Conservation (phyloP, 2,888 invertebrate genomes). For the Notocelia uddmanniana region DNA sequence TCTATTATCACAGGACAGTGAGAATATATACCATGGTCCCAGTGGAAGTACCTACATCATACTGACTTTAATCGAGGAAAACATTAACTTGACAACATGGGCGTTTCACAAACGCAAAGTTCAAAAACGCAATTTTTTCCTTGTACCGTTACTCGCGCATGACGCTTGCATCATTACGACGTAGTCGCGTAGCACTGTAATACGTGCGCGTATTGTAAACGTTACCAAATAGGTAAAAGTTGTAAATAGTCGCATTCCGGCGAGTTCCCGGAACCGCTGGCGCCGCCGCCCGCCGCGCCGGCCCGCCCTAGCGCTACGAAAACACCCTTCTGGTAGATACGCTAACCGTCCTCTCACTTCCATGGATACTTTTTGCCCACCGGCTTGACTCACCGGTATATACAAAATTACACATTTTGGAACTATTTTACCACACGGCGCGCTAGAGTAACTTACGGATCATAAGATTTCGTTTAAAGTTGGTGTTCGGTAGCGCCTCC, state of each 20-base stretch:
- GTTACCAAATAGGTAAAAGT: conserved; percentile 83
- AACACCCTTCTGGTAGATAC: conserved; percentile 41
- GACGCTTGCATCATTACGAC: conserved; percentile 33
- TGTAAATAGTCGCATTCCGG: conserved; percentile 82
- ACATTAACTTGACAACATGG: conserved; percentile 1
- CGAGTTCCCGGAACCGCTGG: conserved; percentile 78
- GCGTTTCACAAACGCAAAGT: not conserved
- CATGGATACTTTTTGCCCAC: not conserved
- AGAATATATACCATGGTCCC: not conserved
- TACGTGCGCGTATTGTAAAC: conserved; percentile 78
- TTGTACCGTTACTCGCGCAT: not conserved
- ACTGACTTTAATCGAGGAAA: not conserved
- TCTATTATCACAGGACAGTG: too few relatives aligned
- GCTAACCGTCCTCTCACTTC: not conserved
- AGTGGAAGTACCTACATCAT: not conserved
- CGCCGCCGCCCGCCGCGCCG: conserved; percentile 62
- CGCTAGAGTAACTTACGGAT: not conserved
- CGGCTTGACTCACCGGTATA: not conserved
- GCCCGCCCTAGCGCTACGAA: conserved; percentile 53
- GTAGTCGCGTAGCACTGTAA: conserved; percentile 47
- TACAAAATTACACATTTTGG: not conserved
- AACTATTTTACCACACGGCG: not conserved
- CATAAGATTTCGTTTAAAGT: conserved; percentile 4
- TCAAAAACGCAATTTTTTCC: conserved; percentile 25
- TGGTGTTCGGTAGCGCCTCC: conserved; percentile 54